Evolutionary conservation across 2,113 vertebrate genomes (phyloP).

Genomic region (Gavialis gangeticus): DNA sequence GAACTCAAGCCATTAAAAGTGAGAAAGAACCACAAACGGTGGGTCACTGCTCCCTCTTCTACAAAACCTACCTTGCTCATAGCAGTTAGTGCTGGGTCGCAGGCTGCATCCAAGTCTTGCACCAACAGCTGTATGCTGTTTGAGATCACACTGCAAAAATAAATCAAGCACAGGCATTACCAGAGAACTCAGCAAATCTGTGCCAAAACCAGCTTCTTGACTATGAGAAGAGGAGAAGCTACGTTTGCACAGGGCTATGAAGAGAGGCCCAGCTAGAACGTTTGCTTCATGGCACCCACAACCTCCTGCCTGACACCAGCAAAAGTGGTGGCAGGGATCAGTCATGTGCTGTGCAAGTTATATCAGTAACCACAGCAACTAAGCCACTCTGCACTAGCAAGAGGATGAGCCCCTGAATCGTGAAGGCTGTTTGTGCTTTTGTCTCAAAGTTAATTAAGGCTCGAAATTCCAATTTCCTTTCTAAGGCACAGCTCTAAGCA

Average conservation of each 20-base stretch:
- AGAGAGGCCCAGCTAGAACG: not conserved
- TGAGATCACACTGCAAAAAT: constrained; percentile 91
- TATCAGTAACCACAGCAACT: not conserved
- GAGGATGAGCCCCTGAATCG: not conserved
- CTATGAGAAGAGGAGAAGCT: constrained; percentile 15
- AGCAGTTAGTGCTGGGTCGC: constrained; percentile 95
- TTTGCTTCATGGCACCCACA: not conserved
- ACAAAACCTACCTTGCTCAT: constrained; percentile 94
- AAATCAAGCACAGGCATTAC: not conserved
- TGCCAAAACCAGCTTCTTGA: not conserved
- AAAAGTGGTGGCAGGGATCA: not conserved
- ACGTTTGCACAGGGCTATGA: not conserved
- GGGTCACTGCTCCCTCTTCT: not conserved
- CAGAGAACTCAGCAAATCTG: not conserved
- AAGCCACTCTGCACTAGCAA: not conserved
- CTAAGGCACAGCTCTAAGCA: not conserved
- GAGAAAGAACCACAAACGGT: not conserved
- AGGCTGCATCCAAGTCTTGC: constrained; percentile 96
- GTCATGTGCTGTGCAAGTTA: not conserved
- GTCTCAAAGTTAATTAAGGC: not conserved
- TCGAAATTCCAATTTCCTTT: not conserved
- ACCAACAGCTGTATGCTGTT: constrained; percentile 98
- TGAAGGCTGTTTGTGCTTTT: not conserved
- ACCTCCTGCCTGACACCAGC: not conserved
- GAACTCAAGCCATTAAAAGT: not conserved